Evolutionary conservation across 2,113 vertebrate species (phyloP).

Genomic region (Dasyurus viverrinus): DNA sequence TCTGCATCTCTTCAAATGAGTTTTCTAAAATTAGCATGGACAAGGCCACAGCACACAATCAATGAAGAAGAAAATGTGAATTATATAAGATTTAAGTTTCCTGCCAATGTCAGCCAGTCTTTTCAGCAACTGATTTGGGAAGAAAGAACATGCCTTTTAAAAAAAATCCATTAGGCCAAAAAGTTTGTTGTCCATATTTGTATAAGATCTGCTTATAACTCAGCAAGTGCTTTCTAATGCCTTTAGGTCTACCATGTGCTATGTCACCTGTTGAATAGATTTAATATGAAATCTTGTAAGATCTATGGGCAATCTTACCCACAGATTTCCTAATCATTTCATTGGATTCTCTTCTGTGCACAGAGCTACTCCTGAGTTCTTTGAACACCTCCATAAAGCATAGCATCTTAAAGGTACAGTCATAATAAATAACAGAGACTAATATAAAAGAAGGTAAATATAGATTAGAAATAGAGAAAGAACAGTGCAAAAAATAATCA

Average conservation of each 20-base stretch:
- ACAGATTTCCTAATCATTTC: slow-evolving; percentile 11
- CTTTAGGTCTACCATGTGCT: neutral
- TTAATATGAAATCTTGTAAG: slow-evolving; percentile 22
- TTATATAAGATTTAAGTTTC: neutral
- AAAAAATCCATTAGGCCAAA: neutral
- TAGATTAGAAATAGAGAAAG: neutral
- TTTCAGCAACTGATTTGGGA: neutral
- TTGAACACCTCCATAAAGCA: slow-evolving; percentile 28
- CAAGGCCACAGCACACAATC: neutral
- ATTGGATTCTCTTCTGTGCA: slow-evolving; percentile 35
- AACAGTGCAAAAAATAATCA: neutral
- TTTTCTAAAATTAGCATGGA: slow-evolving; percentile 17
- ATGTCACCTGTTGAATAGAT: neutral
- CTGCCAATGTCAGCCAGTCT: neutral
- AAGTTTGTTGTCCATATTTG: neutral
- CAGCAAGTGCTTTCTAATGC: slow-evolving; percentile 11
- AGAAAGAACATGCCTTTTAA: neutral
- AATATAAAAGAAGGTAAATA: neutral
- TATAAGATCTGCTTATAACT: neutral
- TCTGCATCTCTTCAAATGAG: slow-evolving; percentile 41
- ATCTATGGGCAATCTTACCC: slow-evolving; percentile 26
- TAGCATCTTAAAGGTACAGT: slow-evolving; percentile 7
- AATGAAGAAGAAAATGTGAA: neutral
- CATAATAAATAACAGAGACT: neutral
- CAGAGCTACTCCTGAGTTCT: slow-evolving; percentile 39